Percentiles rank a stretch among this genome's conserved stretches.
These are phyloP conservation scores for Sarcophaga bullata DNA, from an alignment of 1,140 invertebrate genomes.

Conservation along the genomic window DNA sequence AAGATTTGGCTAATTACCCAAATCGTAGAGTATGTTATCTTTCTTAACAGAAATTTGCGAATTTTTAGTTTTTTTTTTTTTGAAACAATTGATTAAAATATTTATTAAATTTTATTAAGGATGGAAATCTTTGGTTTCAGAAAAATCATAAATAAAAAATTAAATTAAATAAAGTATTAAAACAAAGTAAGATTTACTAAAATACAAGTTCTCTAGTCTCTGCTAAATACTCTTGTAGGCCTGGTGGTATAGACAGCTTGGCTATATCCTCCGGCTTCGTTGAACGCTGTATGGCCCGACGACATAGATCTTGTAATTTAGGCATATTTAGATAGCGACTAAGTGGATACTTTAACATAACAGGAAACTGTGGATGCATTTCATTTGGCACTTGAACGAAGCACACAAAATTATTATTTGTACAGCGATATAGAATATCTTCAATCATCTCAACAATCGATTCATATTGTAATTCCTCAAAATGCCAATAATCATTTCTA, in stretches of 20 bases:
- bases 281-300: conserved; percentile 81
- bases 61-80: background rate
- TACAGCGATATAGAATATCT: conserved; percentile 76
- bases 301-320: conserved; percentile 79
- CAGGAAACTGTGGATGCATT: conserved; percentile 76
- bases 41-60: no score
- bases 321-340: conserved; percentile 80
- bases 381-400: conserved; percentile 76
- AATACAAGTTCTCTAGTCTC: conserved; percentile 70
- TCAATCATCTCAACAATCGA: conserved; percentile 78
- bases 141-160: background rate
- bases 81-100: conserved; percentile 1
- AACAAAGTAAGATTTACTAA: conserved; percentile 41
- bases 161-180: background rate
- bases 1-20: no score
- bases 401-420: conserved; percentile 75
- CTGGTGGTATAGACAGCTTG: conserved; percentile 76
- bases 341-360: conserved; percentile 79
- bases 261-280: conserved; percentile 78
- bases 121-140: conserved; percentile 24
- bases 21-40: no score
- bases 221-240: conserved; percentile 74
- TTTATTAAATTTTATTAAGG: background rate
- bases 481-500: conserved; percentile 66
- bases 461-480: conserved; percentile 73